Evolutionary conservation across 2,888 invertebrate species (phyloP).

Genomic region (Ochlodes sylvanus): DNA sequence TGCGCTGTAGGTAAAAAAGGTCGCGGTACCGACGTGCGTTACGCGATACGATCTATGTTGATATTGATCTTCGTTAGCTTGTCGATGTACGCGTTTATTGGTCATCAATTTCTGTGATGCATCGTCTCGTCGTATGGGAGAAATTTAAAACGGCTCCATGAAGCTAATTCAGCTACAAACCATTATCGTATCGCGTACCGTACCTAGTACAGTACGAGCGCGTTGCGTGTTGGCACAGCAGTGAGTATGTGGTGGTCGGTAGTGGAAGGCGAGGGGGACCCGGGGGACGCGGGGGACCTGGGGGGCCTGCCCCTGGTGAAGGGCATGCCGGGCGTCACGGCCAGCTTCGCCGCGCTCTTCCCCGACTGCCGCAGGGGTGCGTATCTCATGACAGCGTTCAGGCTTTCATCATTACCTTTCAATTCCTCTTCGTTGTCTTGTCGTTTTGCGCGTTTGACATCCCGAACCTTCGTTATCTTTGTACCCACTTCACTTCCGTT

Average conservation of each 20-base stretch:
- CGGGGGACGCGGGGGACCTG: constrained; percentile 6
- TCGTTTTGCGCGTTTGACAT: not conserved
- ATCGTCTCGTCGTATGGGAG: not conserved
- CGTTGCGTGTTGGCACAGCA: constrained; percentile 21
- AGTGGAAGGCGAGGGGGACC: constrained; percentile 18
- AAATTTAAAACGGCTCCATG: not conserved
- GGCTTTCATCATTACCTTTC: constrained; percentile 52
- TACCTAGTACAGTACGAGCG: not conserved
- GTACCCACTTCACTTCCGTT: not conserved
- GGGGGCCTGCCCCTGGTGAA: constrained; percentile 68
- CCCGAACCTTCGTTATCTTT: not conserved
- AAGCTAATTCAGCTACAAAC: not conserved
- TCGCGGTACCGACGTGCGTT: constrained; percentile 3
- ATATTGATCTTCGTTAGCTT: not conserved
- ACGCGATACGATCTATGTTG: constrained; percentile 17
- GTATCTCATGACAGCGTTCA: constrained; percentile 53
- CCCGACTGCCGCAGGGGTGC: constrained; percentile 89
- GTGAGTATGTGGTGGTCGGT: constrained; percentile 32
- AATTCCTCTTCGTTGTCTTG: constrained; percentile 5
- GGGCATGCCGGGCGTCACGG: constrained; percentile 81
- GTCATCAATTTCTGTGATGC: not conserved
- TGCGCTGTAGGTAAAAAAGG: constrained; percentile 15
- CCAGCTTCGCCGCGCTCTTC: constrained; percentile 86
- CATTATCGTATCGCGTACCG: constrained; percentile 18
- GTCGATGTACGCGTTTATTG: no score